These are phyloP conservation scores for Salarias fasciatus DNA, from an alignment of 2,797 vertebrate species.

Conservation along the genomic window DNA sequence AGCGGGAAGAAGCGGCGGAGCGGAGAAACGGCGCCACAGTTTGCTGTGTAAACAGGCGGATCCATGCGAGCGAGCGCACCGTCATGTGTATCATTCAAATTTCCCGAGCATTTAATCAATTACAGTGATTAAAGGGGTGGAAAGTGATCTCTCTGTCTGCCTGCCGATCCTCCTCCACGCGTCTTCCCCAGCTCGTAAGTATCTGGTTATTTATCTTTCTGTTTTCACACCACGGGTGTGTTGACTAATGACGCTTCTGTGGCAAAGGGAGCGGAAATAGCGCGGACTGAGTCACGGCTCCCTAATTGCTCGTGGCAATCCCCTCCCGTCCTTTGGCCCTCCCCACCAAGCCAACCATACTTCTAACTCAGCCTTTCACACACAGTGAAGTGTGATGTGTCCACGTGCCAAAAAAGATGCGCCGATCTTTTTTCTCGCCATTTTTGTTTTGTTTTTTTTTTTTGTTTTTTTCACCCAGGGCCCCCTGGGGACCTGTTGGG, in stretches of 20 bases:
- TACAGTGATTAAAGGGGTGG: neutral
- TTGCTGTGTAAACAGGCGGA: conserved; percentile 14
- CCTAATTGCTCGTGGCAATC: conserved; percentile 71
- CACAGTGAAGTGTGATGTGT: conserved; percentile 34
- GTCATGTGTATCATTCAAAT: conserved; percentile 13
- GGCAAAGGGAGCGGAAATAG: conserved; percentile 64
- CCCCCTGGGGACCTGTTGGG: conserved; percentile 30
- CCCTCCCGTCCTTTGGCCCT: conserved; percentile 48
- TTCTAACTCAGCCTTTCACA: conserved; percentile 51
- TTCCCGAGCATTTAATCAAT: conserved; percentile 19
- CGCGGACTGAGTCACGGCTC: conserved; percentile 71
- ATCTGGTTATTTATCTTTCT: conserved; percentile 27
- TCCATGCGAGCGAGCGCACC: conserved; percentile 14
- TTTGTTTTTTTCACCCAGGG: too few species aligned
- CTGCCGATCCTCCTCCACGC: neutral
- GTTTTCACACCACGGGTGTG: conserved; percentile 43
- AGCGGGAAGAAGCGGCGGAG: conserved; percentile 16
- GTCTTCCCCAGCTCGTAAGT: neutral
- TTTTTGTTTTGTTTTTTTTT: neutral
- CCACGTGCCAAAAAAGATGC: conserved; percentile 45
- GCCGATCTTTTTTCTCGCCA: conserved; percentile 39
- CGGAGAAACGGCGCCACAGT: conserved; percentile 24
- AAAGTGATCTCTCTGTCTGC: neutral
- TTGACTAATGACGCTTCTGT: conserved; percentile 63
- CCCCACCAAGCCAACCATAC: conserved; percentile 45